These are phyloP conservation scores for Scaptomyza graminum DNA, from an alignment of 1,140 invertebrate genomes.

Conservation along the genomic window DNA sequence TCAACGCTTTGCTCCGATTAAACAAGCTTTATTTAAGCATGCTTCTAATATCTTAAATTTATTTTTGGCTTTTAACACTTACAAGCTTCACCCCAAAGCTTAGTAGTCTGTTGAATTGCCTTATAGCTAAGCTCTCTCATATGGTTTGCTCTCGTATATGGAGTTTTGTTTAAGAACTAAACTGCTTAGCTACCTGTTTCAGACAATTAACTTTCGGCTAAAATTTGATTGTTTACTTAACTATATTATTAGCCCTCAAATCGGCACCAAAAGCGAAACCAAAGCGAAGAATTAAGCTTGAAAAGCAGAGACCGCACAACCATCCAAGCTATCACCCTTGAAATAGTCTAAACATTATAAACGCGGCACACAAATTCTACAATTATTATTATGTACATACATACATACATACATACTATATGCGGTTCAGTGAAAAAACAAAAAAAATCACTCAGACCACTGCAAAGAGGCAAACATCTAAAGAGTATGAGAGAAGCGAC, in stretches of 20 bases:
- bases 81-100: conserved; percentile 17
- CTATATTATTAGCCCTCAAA: conserved; percentile 31
- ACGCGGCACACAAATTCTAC: conserved; percentile 54
- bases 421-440: conserved; percentile 43
- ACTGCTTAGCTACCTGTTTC: conserved; percentile 37
- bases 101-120: conserved; percentile 13
- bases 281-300: conserved; percentile 36
- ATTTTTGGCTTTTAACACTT: too few relatives aligned
- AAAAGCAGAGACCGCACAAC: conserved; percentile 34
- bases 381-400: conserved; percentile 65
- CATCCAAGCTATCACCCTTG: conserved; percentile 69
- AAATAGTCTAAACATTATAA: conserved; percentile 22
- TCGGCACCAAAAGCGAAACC: conserved; percentile 28
- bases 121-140: conserved; percentile 13
- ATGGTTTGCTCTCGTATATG: too few relatives aligned
- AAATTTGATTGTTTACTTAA: conserved; percentile 30
- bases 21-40: too few relatives aligned
- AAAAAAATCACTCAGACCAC: conserved; percentile 23
- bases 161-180: conserved; percentile 13
- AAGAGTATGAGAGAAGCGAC: conserved; percentile 17
- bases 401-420: background rate
- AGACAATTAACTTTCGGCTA: conserved; percentile 8
- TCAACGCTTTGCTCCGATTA: too few relatives aligned
- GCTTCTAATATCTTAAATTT: too few relatives aligned
- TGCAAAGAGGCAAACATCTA: background rate